Evolutionary conservation across 1,140 invertebrate species (phyloP).

Genomic region (Yoshiicerus persimilis): DNA sequence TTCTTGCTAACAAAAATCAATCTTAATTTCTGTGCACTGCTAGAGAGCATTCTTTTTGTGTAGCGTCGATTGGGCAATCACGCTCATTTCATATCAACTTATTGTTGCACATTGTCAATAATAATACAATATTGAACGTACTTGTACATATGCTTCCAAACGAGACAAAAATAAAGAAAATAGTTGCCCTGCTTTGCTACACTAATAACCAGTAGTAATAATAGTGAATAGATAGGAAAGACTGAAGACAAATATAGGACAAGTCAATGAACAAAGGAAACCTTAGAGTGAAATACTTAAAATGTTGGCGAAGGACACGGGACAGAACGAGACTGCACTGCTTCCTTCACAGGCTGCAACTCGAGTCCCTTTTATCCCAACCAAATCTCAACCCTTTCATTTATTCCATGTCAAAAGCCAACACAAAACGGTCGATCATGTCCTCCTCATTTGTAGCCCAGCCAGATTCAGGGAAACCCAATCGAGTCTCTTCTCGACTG

Average conservation of each 20-base stretch:
- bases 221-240: neutral
- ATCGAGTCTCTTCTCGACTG: no score
- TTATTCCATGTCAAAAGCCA: neutral
- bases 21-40: no score
- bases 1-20: neutral
- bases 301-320: neutral
- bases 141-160: neutral
- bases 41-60: no score
- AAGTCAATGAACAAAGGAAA: neutral
- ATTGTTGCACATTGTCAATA: neutral
- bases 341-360: neutral
- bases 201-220: neutral
- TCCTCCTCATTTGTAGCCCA: neutral
- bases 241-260: neutral
- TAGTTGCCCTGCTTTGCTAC: neutral
- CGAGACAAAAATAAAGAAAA: neutral
- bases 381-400: neutral
- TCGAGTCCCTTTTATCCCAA: neutral
- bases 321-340: neutral
- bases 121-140: neutral
- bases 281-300: neutral
- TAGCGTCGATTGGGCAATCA: neutral
- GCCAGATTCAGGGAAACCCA: no score
- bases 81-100: neutral
- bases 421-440: neutral